phyloP scores from a whole-genome alignment of 1,140 invertebrate genomes.

The Melitaea cinxia region DNA sequence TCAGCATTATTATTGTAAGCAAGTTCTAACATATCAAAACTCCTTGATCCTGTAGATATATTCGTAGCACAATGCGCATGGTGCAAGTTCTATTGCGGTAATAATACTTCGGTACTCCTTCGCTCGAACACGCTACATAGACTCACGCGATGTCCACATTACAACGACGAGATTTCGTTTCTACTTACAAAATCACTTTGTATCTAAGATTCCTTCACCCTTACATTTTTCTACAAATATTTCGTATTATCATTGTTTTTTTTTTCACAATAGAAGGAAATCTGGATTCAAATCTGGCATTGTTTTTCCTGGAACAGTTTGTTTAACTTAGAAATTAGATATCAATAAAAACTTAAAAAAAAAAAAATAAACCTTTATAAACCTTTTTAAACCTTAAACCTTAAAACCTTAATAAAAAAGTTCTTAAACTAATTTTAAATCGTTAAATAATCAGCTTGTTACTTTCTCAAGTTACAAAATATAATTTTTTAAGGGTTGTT shows the following conservation, averaged over 20 bases:
- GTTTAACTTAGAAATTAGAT: too few relatives aligned
- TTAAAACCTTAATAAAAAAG: too few relatives aligned
- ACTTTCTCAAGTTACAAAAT: too few relatives aligned
- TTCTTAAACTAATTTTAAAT: too few relatives aligned
- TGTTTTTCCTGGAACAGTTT: too few relatives aligned
- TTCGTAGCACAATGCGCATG: slow-evolving; percentile 15
- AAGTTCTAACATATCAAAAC: background rate
- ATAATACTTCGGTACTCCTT: slow-evolving; percentile 32
- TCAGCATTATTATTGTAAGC: too few relatives aligned
- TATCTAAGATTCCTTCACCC: slow-evolving; percentile 53
- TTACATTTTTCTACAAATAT: slow-evolving; percentile 35
- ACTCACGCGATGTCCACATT: slow-evolving; percentile 68
- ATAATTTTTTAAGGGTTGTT: too few relatives aligned
- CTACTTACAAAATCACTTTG: slow-evolving; percentile 67
- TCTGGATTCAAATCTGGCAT: too few relatives aligned
- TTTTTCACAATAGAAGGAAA: background rate
- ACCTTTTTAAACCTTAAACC: too few relatives aligned
- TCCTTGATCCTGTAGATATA: slow-evolving; percentile 7
- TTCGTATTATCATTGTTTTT: background rate
- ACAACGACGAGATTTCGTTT: slow-evolving; percentile 63
- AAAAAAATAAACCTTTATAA: too few relatives aligned
- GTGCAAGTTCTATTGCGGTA: slow-evolving; percentile 18
- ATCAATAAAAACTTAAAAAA: too few relatives aligned
- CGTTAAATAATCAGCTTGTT: too few relatives aligned
- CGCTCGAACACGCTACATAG: slow-evolving; percentile 44